These are phyloP conservation scores for Onychostoma macrolepis DNA, from an alignment of 2,113 vertebrate genomes.

Conservation along the genomic window DNA sequence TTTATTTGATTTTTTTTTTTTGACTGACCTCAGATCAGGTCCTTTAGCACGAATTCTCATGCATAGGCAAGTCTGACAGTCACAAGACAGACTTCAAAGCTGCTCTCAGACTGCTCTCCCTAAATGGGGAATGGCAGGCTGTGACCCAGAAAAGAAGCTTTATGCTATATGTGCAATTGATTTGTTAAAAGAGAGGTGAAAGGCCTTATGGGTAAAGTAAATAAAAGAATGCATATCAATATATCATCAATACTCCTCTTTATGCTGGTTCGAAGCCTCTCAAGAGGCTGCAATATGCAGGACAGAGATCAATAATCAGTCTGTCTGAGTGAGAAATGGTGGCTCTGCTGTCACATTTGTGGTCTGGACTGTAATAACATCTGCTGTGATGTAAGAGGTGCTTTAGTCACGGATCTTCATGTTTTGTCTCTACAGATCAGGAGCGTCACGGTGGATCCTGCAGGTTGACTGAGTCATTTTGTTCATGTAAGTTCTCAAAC, in stretches of 20 bases:
- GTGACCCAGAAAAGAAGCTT: constrained; percentile 5
- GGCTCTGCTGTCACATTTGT: constrained; percentile 17
- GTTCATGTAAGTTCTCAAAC: not conserved
- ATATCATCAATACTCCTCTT: constrained; percentile 45
- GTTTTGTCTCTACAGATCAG: not conserved
- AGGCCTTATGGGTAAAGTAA: constrained; percentile 20
- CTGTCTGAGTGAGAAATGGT: not conserved
- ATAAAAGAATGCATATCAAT: constrained; percentile 47
- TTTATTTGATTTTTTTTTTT: not conserved
- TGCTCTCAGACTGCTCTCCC: constrained; percentile 19
- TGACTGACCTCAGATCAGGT: not conserved
- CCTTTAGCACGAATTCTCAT: not conserved
- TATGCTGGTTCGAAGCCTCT: constrained; percentile 34
- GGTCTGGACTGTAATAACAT: constrained; percentile 6
- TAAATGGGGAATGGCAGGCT: constrained; percentile 12
- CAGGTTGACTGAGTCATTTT: not conserved
- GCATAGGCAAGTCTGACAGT: constrained; percentile 5
- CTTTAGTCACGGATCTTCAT: not conserved
- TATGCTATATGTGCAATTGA: constrained; percentile 12
- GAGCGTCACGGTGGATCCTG: not conserved
- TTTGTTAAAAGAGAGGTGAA: constrained; percentile 37
- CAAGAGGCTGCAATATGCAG: constrained; percentile 22
- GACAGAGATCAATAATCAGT: constrained; percentile 26
- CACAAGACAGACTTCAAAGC: constrained; percentile 19
- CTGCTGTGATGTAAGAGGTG: not conserved